Conservation (phyloP, 2,888 invertebrate genomes). For the Ceratothoa steindachneri region DNA sequence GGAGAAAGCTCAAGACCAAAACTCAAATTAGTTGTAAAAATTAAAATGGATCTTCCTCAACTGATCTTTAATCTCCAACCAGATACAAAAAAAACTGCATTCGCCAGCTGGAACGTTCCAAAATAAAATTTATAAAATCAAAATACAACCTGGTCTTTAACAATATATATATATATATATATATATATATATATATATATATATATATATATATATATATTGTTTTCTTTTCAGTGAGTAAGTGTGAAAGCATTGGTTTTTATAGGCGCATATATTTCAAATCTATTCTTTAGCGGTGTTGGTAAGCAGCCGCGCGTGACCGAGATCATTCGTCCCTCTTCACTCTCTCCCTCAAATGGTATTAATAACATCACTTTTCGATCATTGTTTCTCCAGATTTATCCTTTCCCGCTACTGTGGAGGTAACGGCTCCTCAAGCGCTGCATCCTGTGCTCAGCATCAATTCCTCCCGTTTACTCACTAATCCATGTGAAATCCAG, state of each 20-base stretch:
- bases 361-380: conserved; percentile 3
- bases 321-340: background rate
- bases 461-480: background rate
- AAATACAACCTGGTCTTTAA: background rate
- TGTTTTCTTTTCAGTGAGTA: too few species aligned
- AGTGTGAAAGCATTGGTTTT: background rate
- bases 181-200: background rate
- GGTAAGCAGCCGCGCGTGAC: background rate
- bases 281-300: background rate
- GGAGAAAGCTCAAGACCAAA: too few species aligned
- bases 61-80: too few species aligned
- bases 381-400: conserved; percentile 3
- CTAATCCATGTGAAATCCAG: background rate
- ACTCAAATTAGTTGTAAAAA: too few species aligned
- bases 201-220: background rate
- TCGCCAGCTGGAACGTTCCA: too few species aligned
- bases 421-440: background rate
- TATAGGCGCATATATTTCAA: background rate
- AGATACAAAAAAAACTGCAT: too few species aligned
- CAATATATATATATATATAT: background rate
- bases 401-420: background rate
- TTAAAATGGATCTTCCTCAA: too few species aligned
- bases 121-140: background rate
- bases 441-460: background rate
- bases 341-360: conserved; percentile 3